phyloP scores from a whole-genome alignment of 2,113 vertebrate genomes.

The Gadus chalcogrammus region DNA sequence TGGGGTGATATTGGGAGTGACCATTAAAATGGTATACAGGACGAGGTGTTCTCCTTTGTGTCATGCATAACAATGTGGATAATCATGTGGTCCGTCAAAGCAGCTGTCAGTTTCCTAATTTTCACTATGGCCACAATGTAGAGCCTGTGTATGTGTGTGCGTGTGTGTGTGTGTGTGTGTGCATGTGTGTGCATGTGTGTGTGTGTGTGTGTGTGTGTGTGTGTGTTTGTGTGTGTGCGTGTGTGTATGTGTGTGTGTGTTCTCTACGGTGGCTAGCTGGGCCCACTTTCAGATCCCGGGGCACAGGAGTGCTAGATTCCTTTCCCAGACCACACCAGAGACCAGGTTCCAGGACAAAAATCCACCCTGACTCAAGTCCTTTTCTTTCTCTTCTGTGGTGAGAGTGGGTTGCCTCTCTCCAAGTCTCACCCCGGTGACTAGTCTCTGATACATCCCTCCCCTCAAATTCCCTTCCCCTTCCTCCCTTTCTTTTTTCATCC shows the following conservation, averaged over 20 bases:
- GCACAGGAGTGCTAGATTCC: conserved; percentile 32
- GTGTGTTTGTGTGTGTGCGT: too few species aligned
- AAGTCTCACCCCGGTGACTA: conserved; percentile 45
- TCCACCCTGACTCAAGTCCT: conserved; percentile 56
- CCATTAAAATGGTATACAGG: conserved; percentile 11
- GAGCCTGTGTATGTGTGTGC: too few species aligned
- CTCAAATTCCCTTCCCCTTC: conserved; percentile 25
- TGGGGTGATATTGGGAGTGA: conserved; percentile 10
- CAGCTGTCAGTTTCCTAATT: conserved; percentile 6
- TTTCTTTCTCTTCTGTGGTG: conserved; percentile 36
- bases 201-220: too few species aligned
- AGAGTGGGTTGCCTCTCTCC: conserved; percentile 57
- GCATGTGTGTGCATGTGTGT: neutral
- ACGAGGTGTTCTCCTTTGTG: conserved; percentile 16
- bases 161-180: too few species aligned
- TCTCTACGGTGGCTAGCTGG: neutral
- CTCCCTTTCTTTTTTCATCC: conserved; percentile 22
- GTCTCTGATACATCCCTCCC: conserved; percentile 46
- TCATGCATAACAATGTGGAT: conserved; percentile 30
- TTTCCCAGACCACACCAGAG: conserved; percentile 27
- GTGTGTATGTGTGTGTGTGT: neutral
- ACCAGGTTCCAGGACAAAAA: conserved; percentile 42
- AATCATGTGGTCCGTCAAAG: conserved; percentile 30
- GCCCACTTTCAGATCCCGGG: conserved; percentile 21
- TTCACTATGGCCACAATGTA: conserved; percentile 4